phyloP scores from a whole-genome alignment of 2,113 vertebrate genomes.

The Sinocyclocheilus grahami region DNA sequence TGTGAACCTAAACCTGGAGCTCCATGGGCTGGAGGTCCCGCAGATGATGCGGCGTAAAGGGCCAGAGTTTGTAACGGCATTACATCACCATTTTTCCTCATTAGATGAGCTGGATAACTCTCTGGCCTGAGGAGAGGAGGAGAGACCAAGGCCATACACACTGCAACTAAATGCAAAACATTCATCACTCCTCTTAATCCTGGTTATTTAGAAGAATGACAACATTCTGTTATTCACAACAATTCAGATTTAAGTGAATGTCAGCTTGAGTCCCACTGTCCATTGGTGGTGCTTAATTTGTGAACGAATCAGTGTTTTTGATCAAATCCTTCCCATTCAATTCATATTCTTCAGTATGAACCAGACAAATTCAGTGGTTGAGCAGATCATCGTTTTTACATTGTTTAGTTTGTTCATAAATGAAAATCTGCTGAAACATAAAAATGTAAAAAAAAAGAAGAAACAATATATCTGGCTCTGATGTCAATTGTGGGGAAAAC shows the following conservation, averaged over 20 bases:
- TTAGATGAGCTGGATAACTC: conserved; percentile 8
- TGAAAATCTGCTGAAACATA: background rate
- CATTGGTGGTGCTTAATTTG: background rate
- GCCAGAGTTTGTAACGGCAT: background rate
- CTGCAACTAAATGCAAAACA: background rate
- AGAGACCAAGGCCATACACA: background rate
- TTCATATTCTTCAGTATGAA: no score
- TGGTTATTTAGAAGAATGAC: background rate
- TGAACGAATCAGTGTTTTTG: background rate
- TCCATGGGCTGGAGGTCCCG: background rate
- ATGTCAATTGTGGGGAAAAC: background rate
- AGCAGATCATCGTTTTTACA: background rate
- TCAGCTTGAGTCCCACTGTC: background rate
- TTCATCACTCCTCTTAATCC: background rate
- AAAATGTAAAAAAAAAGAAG: background rate
- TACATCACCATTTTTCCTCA: conserved; percentile 5
- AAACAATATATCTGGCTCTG: background rate
- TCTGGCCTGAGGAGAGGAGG: background rate
- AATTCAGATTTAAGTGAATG: background rate
- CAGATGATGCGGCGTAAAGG: background rate
- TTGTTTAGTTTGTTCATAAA: background rate
- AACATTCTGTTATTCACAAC: no score
- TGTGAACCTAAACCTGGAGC: background rate
- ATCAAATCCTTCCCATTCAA: background rate
- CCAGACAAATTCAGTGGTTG: background rate